Evolutionary conservation across 2,888 invertebrate genomes (phyloP), one percentile per base, ranked within the genome.

Genomic region (Erebia aethiops): DNA sequence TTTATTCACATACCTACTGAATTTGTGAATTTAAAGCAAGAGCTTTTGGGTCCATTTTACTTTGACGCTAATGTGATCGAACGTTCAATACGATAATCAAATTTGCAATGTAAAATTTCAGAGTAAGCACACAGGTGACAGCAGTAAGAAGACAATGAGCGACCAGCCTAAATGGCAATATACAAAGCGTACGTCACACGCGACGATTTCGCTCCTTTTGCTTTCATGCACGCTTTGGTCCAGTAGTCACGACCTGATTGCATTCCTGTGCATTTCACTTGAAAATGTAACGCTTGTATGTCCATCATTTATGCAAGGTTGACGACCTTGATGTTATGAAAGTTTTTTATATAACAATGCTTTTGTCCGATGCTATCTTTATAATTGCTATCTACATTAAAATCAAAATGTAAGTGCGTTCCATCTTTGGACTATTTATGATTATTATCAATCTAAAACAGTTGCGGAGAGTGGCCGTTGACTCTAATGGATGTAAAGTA

Each of bases 181-280:
- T 71, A 74, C 70, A 75, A 74, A 41, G 11, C 7, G 14, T 69
- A 74, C 66, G 61, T 68, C 64, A 76, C 79, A 80, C 77, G 79
- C 78, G 74, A 81, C 75, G 79, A 73, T 82, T 80, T 80, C 81
- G 74, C 77, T 75, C 71, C 72, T 61, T 74, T 76, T 78, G 69
- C 74, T 74, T 74, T 74, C 75, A 60, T 75, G 71, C 71, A 73
- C 67, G 72, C 57, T 71, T 68, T 74, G 74, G 75, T 75, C 75
- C 64, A 75, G 64, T 67, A 65, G 71, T 18, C 71, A 72, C 69
- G 71, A 75, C 75, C 69, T 69, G 71, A 71, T 74, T 70, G 52
- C 75, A 75, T 77, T 77, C 73, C 73, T 68, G 46, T 70, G 70
- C 74, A 69, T 70, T 71, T 71, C 70, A 70, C 67, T 65, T 54